Percentiles rank a stretch among this genome's conserved stretches.
Conservation (phyloP, 2,797 vertebrate genomes). For the Austrolebias charrua region DNA sequence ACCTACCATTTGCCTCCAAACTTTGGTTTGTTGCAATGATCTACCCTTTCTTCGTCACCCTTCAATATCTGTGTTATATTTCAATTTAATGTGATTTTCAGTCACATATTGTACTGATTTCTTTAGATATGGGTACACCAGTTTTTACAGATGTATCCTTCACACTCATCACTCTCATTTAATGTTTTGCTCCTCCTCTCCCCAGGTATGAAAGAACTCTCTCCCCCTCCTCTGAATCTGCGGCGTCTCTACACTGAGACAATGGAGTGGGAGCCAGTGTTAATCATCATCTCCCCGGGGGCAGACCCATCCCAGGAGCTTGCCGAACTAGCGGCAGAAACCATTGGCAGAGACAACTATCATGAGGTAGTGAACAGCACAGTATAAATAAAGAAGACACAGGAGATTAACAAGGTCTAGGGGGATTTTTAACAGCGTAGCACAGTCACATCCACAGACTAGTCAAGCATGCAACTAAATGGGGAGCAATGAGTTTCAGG, state of each 20-base stretch:
- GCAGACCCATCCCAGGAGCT: slow-evolving; percentile 97
- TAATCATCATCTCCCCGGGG: slow-evolving; percentile 96
- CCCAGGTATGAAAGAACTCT: slow-evolving; percentile 91
- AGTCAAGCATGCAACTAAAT: slow-evolving; percentile 2
- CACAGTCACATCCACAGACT: slow-evolving; percentile 16
- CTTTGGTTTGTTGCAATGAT: slow-evolving; percentile 5
- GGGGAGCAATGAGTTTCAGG: neutral
- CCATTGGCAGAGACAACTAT: slow-evolving; percentile 85
- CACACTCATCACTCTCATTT: slow-evolving; percentile 5
- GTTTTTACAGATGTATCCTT: slow-evolving; percentile 14
- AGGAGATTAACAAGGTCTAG: slow-evolving; percentile 17
- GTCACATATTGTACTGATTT: neutral
- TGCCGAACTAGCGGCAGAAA: slow-evolving; percentile 88
- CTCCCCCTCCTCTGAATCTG: slow-evolving; percentile 90
- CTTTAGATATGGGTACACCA: neutral
- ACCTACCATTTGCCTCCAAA: neutral
- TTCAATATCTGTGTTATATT: neutral
- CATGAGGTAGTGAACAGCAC: slow-evolving; percentile 82
- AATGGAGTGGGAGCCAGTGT: slow-evolving; percentile 88
- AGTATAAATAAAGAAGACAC: slow-evolving; percentile 18
- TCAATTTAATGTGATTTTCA: slow-evolving; percentile 28
- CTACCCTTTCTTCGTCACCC: neutral
- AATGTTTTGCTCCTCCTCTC: slow-evolving; percentile 5
- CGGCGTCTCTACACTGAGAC: slow-evolving; percentile 90
- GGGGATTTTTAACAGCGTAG: slow-evolving; percentile 4